Percentiles rank a stretch among this genome's conserved stretches.
These are phyloP conservation scores for Sebastolobus alascanus DNA, from an alignment of 2,797 vertebrate species.

Conservation along the genomic window DNA sequence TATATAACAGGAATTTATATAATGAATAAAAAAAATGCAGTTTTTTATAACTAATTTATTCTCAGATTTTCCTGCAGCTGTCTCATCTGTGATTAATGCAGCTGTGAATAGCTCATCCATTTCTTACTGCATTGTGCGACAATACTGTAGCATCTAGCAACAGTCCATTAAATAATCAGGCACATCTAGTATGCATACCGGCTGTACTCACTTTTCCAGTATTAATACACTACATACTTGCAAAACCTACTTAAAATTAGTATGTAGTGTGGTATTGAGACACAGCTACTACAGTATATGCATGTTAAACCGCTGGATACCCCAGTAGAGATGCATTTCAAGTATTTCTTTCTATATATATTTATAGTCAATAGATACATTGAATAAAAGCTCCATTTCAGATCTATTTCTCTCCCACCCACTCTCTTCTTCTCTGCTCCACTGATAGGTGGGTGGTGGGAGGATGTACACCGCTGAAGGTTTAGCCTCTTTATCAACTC, in stretches of 20 bases:
- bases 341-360: constrained; percentile 7
- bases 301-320: neutral
- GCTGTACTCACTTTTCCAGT: neutral
- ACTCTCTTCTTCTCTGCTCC: constrained; percentile 36
- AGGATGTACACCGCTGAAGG: constrained; percentile 18
- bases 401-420: constrained; percentile 30
- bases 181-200: neutral
- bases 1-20: neutral
- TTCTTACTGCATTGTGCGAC: neutral
- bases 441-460: constrained; percentile 18
- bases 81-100: neutral
- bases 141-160: neutral
- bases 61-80: neutral
- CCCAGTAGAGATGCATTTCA: neutral
- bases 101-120: neutral
- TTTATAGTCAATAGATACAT: constrained; percentile 9
- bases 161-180: neutral
- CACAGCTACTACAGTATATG: neutral
- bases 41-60: neutral
- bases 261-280: neutral
- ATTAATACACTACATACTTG: neutral
- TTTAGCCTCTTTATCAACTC: constrained; percentile 32
- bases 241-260: neutral
- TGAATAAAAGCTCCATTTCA: constrained; percentile 35
- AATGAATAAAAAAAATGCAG: too few species aligned